phyloP scores from a whole-genome alignment of 1,140 invertebrate species.

The Chionoecetes opilio region DNA sequence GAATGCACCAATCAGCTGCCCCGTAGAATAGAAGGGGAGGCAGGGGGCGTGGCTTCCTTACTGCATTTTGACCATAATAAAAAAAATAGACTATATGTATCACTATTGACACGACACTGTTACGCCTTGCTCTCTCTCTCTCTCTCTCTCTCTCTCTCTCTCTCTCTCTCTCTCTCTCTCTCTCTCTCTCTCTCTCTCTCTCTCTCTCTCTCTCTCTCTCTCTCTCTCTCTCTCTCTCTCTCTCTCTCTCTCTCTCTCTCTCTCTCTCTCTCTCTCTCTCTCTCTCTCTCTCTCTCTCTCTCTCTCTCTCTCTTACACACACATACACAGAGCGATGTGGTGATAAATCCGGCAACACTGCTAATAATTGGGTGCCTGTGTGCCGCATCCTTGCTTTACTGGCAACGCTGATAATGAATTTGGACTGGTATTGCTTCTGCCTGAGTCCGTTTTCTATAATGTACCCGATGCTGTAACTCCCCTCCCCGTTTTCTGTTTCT shows the following conservation, averaged over 20 bases:
- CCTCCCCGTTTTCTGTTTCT: no score
- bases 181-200: no score
- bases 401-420: not conserved
- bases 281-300: not conserved
- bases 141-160: not conserved
- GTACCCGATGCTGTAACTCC: no score
- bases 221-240: not conserved
- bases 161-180: no score
- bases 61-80: no score
- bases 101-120: no score
- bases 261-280: not conserved
- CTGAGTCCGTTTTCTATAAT: no score
- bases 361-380: not conserved
- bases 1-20: no score
- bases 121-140: not conserved
- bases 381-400: not conserved
- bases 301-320: constrained; percentile 15
- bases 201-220: no score
- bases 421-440: not conserved
- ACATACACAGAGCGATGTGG: not conserved
- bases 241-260: not conserved
- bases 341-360: constrained; percentile 29
- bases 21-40: no score
- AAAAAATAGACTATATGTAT: no score
- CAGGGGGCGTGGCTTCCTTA: no score